Evolutionary conservation across 2,797 vertebrate genomes (phyloP).

Genomic region (Anomalospiza imberbis): DNA sequence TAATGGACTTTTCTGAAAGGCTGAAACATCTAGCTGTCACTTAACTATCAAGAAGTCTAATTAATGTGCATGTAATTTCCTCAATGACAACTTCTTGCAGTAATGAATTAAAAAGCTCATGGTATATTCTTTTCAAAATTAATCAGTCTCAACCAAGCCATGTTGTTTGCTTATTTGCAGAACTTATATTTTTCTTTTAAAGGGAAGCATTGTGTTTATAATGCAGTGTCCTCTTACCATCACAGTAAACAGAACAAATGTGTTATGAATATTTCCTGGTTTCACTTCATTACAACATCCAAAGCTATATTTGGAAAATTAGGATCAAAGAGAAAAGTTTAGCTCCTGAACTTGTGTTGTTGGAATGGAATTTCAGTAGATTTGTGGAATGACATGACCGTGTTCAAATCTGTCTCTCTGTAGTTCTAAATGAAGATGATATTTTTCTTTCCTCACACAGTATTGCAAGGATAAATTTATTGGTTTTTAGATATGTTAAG

Average conservation of each 20-base stretch:
- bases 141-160: not conserved
- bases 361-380: not conserved
- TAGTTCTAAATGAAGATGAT: not conserved
- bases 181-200: not conserved
- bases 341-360: not conserved
- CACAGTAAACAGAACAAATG: not conserved
- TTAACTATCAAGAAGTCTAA: not conserved
- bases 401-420: not conserved
- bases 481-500: not conserved
- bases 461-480: not conserved
- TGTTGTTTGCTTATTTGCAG: not conserved
- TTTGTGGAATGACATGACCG: not conserved
- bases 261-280: not conserved
- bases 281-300: not conserved
- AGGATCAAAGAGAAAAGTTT: not conserved
- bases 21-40: not conserved
- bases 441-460: not conserved
- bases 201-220: not conserved
- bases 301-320: not conserved
- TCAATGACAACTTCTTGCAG: not conserved
- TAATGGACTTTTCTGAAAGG: not conserved
- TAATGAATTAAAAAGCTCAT: not conserved
- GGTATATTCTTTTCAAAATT: not conserved
- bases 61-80: not conserved
- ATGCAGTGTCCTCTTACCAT: not conserved